Evolutionary conservation across 92 coral and sea anemone genomes (phyloP), one percentile per base, ranked within the genome.

Genomic region (Phenganax stokvisi): DNA sequence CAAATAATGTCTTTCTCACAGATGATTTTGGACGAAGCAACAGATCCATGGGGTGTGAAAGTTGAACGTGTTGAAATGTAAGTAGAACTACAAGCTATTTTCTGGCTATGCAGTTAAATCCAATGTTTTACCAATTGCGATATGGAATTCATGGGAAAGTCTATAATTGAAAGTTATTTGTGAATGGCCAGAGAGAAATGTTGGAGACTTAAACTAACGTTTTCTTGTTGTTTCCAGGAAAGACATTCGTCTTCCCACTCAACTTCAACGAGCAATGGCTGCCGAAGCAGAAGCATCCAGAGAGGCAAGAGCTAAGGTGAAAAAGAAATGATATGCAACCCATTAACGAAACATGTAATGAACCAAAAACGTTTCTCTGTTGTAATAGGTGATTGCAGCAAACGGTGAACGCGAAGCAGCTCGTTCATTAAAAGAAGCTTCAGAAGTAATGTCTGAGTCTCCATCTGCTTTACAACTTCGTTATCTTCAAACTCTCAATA

Each of bases 21-120:
- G 83, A 79, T 79, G 83, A 79, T 79, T 61, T 62, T 79, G 59
- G 98, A 93, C 79, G 97, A 91, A 27, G 98, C 97, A 0, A 93
- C 98, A 17, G 98, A 93, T 72, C 91, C 97, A 25, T 93, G 98
- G 98, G 98, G 98, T 58, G 97, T 93, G 6, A 92, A 89, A 56
- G 97, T 93, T 51, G 97, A 93, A 84, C 83, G 98, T 73, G 97
- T 93, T 71, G 98, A 93, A 83, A 87, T 93, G 98, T 93, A 65
- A 91, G 98, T 89, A 56, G 20, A 28, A 0, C 54, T 13, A 59
- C 27, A 7, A 25, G 47, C 2, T 37, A 2, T 37, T 37, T 37
- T 37, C 47, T 37, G 47, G 5, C 47, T 37, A 37, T 37, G 47
- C 5, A 37, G 47, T 5, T 37, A 5, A 20, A 37, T 37, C 47